Conservation (phyloP, 2,113 vertebrate genomes). For the Apaloderma vittatum region DNA sequence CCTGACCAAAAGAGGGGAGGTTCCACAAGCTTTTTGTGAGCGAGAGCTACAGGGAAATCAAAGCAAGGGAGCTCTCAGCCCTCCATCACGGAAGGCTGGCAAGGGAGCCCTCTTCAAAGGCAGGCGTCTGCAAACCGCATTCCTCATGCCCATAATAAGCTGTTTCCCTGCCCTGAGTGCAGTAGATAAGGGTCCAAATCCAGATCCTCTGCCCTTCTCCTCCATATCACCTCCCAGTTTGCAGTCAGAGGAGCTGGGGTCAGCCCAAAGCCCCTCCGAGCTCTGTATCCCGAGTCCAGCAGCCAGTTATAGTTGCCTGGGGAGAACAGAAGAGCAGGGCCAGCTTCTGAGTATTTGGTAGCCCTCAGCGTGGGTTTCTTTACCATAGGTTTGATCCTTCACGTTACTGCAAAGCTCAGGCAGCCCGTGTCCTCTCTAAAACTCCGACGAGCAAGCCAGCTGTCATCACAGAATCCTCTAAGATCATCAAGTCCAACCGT, state of each 20-base stretch:
- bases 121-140: fast-evolving
- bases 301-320: neutral
- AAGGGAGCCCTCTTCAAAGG: neutral
- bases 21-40: neutral
- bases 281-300: neutral
- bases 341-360: neutral
- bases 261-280: neutral
- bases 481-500: no score
- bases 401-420: neutral
- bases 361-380: neutral
- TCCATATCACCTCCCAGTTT: neutral
- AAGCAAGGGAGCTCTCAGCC: neutral
- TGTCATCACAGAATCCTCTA: neutral
- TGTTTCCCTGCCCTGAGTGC: neutral
- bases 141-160: neutral
- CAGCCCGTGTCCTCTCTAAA: neutral
- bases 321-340: neutral
- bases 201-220: neutral
- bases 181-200: neutral
- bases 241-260: neutral
- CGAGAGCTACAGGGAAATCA: neutral
- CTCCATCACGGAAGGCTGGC: fast-evolving
- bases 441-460: neutral
- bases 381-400: neutral
- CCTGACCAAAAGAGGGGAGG: neutral